Percentiles rank a stretch among this genome's conserved stretches.
phyloP scores from a whole-genome alignment of 1,140 invertebrate species.

The Drosophila mayri region DNA sequence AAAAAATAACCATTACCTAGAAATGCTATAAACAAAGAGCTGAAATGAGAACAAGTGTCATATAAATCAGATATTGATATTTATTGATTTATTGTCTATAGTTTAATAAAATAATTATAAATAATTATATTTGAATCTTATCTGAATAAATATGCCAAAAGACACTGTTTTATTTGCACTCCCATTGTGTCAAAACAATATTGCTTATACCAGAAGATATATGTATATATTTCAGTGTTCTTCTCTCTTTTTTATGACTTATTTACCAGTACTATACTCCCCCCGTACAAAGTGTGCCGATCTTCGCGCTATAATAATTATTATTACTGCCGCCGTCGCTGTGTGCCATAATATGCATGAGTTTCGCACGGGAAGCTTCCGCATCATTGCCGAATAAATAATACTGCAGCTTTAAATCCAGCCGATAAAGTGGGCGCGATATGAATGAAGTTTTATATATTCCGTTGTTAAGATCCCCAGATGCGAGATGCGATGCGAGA shows the following conservation, averaged over 20 bases:
- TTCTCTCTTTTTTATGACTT: not conserved
- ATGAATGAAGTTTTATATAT: conserved; percentile 50
- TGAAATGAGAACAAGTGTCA: too few relatives aligned
- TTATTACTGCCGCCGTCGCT: conserved; percentile 20
- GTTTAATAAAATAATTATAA: not conserved
- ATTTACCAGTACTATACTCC: conserved; percentile 21
- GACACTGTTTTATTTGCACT: conserved; percentile 15
- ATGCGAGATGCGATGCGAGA: conserved; percentile 19
- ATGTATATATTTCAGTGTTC: conserved; percentile 9
- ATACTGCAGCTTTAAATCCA: conserved; percentile 18
- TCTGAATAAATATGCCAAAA: not conserved
- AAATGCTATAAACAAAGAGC: too few relatives aligned
- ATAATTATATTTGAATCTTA: not conserved
- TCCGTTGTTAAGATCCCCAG: conserved; percentile 12
- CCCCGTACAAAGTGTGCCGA: conserved; percentile 55
- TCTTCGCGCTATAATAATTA: conserved; percentile 49
- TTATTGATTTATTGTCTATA: too few relatives aligned
- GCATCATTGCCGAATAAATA: conserved; percentile 47
- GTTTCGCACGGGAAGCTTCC: conserved; percentile 38
- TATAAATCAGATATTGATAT: too few relatives aligned
- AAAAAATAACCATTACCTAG: too few relatives aligned
- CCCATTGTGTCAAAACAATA: conserved; percentile 49
- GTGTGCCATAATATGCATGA: conserved; percentile 53
- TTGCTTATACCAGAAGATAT: conserved; percentile 7
- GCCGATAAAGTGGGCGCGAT: conserved; percentile 38